Conservation (phyloP, 2,888 invertebrate species). For the Flexamia atlantica region DNA sequence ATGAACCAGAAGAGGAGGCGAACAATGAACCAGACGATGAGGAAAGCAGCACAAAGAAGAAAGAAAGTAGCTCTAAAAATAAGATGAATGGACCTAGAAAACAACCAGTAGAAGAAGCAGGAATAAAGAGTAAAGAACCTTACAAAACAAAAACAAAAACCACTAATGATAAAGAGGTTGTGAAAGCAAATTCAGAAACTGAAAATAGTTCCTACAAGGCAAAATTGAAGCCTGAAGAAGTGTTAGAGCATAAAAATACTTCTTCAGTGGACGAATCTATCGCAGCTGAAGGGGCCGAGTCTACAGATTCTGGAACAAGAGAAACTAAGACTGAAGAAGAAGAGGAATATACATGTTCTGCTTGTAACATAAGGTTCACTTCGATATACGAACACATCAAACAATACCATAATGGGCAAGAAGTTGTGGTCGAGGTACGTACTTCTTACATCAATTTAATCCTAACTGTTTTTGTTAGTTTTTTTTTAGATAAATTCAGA, state of each 20-base stretch:
- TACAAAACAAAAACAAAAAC: neutral
- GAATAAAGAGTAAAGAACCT: neutral
- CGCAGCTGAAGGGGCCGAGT: neutral
- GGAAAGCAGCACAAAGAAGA: neutral
- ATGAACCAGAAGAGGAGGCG: neutral
- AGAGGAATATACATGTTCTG: slow-evolving; percentile 58
- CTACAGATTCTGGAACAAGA: neutral
- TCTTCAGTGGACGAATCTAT: neutral
- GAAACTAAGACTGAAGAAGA: slow-evolving; percentile 5
- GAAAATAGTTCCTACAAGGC: neutral
- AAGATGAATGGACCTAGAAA: neutral
- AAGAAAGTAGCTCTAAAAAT: neutral
- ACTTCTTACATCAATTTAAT: no score
- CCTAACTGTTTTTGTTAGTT: no score
- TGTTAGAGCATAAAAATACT: neutral
- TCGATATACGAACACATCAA: slow-evolving; percentile 57
- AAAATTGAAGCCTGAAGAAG: neutral
- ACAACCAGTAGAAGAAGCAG: neutral
- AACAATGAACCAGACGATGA: neutral
- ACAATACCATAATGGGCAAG: slow-evolving; percentile 46
- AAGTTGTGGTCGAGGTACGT: slow-evolving; percentile 58
- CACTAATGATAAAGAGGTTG: no score
- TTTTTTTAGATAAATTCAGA: no score
- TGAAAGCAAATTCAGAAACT: neutral
- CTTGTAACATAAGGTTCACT: slow-evolving; percentile 55